Conservation (phyloP, 2,888 invertebrate genomes). For the Trisateles emortualis region DNA sequence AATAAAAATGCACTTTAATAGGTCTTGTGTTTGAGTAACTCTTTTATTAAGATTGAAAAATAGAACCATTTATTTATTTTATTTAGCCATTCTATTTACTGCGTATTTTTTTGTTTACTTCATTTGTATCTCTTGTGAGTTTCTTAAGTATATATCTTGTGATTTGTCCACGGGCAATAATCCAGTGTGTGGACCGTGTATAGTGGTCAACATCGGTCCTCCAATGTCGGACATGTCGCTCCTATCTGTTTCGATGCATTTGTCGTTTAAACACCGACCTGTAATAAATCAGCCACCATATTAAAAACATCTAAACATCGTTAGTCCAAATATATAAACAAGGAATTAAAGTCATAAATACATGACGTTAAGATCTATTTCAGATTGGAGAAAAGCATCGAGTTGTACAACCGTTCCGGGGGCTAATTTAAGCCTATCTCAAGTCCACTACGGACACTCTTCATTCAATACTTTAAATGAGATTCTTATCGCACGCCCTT, state of each 20-base stretch:
- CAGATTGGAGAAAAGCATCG: conserved; percentile 11
- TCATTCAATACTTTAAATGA: conserved; percentile 87
- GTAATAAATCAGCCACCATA: conserved; percentile 83
- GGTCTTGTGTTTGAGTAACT: background rate
- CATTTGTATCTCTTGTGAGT: too few relatives aligned
- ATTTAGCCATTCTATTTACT: background rate
- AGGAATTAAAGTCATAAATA: conserved; percentile 39
- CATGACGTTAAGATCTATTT: conserved; percentile 25
- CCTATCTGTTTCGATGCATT: conserved; percentile 87
- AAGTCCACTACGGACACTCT: conserved; percentile 85
- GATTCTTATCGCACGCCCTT: conserved; percentile 86
- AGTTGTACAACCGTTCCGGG: conserved; percentile 39
- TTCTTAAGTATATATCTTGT: conserved; percentile 52
- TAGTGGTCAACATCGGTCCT: conserved; percentile 83
- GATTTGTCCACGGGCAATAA: conserved; percentile 55
- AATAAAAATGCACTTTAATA: conserved; percentile 5
- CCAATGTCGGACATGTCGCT: conserved; percentile 86
- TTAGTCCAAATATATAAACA: conserved; percentile 31
- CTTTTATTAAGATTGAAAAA: background rate
- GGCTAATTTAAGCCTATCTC: conserved; percentile 84
- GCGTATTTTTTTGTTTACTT: too few relatives aligned
- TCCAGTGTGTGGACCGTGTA: conserved; percentile 64
- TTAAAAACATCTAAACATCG: conserved; percentile 42
- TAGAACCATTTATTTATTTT: background rate
- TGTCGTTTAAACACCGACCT: conserved; percentile 87